phyloP scores from a whole-genome alignment of 2,797 vertebrate species.

The Rhynchotus rufescens region DNA sequence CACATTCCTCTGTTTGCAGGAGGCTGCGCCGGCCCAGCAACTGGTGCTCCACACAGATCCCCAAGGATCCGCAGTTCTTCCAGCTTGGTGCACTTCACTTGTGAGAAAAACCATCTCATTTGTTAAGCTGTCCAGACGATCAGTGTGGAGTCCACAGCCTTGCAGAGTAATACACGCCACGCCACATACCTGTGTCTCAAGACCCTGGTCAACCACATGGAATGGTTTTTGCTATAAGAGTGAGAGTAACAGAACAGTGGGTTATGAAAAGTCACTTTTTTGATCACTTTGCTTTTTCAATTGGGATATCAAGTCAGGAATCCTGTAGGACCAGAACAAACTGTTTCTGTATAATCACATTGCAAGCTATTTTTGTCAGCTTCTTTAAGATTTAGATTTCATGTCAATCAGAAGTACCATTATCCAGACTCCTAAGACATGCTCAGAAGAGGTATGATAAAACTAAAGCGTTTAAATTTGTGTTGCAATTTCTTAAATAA shows the following conservation, averaged over 20 bases:
- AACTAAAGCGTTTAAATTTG: background rate
- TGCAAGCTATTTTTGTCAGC: constrained; percentile 57
- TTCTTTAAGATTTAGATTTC: constrained; percentile 50
- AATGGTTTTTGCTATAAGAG: background rate
- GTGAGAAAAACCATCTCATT: constrained; percentile 64
- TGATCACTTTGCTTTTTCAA: constrained; percentile 41
- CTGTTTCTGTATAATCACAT: constrained; percentile 59
- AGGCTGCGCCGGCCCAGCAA: constrained; percentile 65
- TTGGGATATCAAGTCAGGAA: constrained; percentile 57
- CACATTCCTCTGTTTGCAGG: constrained; percentile 50
- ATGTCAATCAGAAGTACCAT: constrained; percentile 5
- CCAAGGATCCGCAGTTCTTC: constrained; percentile 61
- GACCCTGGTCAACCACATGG: background rate
- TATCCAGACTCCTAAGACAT: constrained; percentile 27
- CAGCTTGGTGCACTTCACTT: constrained; percentile 71
- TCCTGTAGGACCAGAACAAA: constrained; percentile 58
- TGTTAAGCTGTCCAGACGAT: constrained; percentile 60
- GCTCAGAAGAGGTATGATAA: background rate
- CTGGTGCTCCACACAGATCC: constrained; percentile 53
- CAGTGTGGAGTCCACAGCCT: constrained; percentile 18
- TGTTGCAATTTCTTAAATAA: background rate
- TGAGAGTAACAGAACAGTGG: background rate
- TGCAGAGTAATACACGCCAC: background rate
- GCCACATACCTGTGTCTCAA: constrained; percentile 32
- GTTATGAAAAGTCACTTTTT: constrained; percentile 15